Evolutionary conservation across 2,797 vertebrate species (phyloP), one percentile per base, ranked within the genome.

Genomic region (Threskiornis aethiopicus): DNA sequence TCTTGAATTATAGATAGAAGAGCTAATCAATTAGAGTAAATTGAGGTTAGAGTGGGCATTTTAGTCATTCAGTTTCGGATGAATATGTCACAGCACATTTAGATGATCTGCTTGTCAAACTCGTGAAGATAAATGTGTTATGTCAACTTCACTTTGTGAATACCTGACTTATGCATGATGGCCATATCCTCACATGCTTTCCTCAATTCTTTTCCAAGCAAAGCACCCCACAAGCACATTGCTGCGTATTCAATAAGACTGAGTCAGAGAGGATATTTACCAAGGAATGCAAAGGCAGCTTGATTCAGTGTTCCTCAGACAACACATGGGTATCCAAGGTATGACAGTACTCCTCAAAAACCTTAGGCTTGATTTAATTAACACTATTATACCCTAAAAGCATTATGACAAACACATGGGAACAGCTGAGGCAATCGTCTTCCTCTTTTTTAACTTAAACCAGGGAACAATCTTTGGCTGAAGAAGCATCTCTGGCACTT

Each of bases 21-120:
- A 70, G 33, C 31, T 44, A 61, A 78, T 88, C 37, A 90, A 29
- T 97, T 81, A n/a, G 14, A 94, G 77, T 28, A 89, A 97, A 92
- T 11, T 90, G 42, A 86, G 87, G 80, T 85, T 82, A 73, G 75
- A 81, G 70, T 54, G 80, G 75, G 57, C 83, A 85, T 94, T 96
- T 91, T 83, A 92, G 79, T 59, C 64, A 54, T 55, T 81, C 71
- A 58, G 33, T 41, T 86, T 49, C 3, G 1, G 79, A 15, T 49
- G 51, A 64, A 72, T 70, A 72, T 70, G 77, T 87, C 90, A 58
- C 31, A 83, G 67, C 54, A 81, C 22, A 24, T 80, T 93, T 54
- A 69, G 52, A 59, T 62, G n/a, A 80, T 37, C 65, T 59, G 21
- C 52, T 41, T 75, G 80, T 73, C 65, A 86, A 42, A 9, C 42